These are phyloP conservation scores for Monarcha castaneiventris DNA, from an alignment of 2,113 vertebrate species.

Conservation along the genomic window DNA sequence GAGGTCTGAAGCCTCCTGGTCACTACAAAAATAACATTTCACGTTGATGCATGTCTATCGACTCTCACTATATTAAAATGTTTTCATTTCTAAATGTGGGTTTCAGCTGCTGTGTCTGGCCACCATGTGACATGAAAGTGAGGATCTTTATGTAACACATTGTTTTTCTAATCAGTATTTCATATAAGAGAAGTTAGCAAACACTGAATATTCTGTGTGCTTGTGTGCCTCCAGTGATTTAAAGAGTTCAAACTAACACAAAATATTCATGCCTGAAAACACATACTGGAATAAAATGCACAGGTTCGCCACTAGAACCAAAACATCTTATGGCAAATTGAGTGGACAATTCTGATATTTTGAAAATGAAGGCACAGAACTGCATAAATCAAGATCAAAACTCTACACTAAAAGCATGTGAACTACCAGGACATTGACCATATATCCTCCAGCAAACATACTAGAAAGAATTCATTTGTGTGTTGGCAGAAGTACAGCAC, in stretches of 20 bases:
- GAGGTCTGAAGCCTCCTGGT: conserved; percentile 40
- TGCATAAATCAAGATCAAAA: not conserved
- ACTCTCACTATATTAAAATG: conserved; percentile 41
- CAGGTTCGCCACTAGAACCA: not conserved
- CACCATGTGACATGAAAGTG: conserved; percentile 22
- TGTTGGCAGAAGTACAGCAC: not conserved
- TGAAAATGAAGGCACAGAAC: not conserved
- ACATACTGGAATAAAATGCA: not conserved
- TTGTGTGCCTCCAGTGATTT: not conserved
- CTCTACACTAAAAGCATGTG: not conserved
- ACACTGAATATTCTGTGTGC: not conserved
- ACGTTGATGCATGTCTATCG: conserved; percentile 21
- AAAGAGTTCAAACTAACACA: not conserved
- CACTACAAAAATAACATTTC: conserved; percentile 31
- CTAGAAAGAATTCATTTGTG: not conserved
- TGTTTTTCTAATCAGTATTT: not conserved
- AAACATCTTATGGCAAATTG: not conserved
- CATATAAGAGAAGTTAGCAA: not conserved
- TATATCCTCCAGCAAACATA: not conserved
- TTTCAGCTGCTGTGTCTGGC: conserved; percentile 40
- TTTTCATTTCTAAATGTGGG: conserved; percentile 33
- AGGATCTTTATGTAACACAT: not conserved
- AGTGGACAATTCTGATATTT: not conserved
- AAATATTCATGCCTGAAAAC: not conserved
- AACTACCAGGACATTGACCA: not conserved